Evolutionary conservation across 2,888 invertebrate genomes (phyloP).

Genomic region (Drosophila paramelanica): DNA sequence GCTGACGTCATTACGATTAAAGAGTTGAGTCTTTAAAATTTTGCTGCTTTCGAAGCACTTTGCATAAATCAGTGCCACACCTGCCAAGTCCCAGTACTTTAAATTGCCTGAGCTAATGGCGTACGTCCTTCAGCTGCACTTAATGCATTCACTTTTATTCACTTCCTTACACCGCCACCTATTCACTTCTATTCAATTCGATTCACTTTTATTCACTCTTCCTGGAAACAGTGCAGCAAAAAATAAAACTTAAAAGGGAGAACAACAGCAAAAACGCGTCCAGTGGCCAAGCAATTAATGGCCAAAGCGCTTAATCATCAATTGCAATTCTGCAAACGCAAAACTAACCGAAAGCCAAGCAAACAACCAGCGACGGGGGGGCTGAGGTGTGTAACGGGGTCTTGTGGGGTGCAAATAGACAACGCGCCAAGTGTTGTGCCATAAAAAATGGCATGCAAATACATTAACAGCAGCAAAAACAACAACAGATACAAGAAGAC

Average conservation of each 20-base stretch:
- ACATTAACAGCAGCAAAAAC: constrained; percentile 30
- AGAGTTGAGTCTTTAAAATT: constrained; percentile 14
- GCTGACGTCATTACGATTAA: constrained; percentile 40
- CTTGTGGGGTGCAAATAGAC: constrained; percentile 31
- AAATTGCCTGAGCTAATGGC: constrained; percentile 15
- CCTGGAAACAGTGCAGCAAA: not conserved
- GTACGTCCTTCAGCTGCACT: constrained; percentile 28
- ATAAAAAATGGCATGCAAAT: constrained; percentile 58
- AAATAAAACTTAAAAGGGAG: not conserved
- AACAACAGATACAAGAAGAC: not conserved
- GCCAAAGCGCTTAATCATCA: constrained; percentile 54
- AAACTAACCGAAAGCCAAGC: constrained; percentile 48
- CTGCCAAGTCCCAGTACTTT: constrained; percentile 26
- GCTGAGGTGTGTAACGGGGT: not conserved
- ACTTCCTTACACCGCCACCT: not conserved
- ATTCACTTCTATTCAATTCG: constrained; percentile 21
- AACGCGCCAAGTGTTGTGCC: constrained; percentile 52
- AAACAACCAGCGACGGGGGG: constrained; percentile 4
- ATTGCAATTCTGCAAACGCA: constrained; percentile 49
- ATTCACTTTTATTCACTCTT: constrained; percentile 13
- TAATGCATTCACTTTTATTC: constrained; percentile 38
- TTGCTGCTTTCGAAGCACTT: constrained; percentile 39
- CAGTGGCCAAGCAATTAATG: constrained; percentile 60
- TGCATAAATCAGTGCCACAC: constrained; percentile 68
- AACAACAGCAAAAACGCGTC: not conserved